Evolutionary conservation across 2,888 invertebrate species (phyloP).

Genomic region (Petrolisthes manimaculis): DNA sequence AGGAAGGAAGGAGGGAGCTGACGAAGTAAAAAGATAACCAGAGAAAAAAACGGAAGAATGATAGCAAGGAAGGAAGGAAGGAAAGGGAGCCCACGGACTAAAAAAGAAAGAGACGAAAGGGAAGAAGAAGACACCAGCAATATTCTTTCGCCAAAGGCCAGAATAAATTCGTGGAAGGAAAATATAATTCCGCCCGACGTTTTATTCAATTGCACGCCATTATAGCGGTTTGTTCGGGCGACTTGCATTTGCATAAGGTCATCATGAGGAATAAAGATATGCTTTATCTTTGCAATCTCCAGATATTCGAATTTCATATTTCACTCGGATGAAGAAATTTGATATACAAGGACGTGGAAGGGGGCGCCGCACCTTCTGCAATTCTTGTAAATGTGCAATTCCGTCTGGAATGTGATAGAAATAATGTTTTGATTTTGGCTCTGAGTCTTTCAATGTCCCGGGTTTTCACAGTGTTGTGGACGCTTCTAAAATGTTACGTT

Average conservation of each 20-base stretch:
- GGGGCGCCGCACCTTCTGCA: conserved; percentile 38
- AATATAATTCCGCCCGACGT: conserved; percentile 47
- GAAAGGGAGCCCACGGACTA: not conserved
- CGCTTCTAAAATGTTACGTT: conserved; percentile 17
- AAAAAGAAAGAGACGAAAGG: conserved; percentile 9
- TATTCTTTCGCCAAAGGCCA: conserved; percentile 29
- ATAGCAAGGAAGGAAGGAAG: not conserved
- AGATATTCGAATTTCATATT: conserved; percentile 36
- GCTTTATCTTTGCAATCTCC: conserved; percentile 49
- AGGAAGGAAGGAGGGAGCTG: conserved; percentile 6
- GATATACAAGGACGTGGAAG: conserved; percentile 32
- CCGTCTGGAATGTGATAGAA: conserved; percentile 54
- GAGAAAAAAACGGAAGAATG: not conserved
- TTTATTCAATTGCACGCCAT: conserved; percentile 57
- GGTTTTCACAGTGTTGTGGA: not conserved
- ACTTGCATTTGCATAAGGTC: conserved; percentile 57
- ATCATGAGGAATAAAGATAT: conserved; percentile 43
- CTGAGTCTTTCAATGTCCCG: not conserved
- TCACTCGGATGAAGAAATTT: conserved; percentile 40
- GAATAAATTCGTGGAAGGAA: conserved; percentile 45
- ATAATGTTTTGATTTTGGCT: conserved; percentile 53
- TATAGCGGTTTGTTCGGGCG: conserved; percentile 54
- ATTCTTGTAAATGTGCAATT: conserved; percentile 55
- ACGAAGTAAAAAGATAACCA: not conserved
- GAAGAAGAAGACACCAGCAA: not conserved